Base-by-base conservation (phyloP, 2,113 vertebrate genomes). In the Eidolon helvum region DNA sequence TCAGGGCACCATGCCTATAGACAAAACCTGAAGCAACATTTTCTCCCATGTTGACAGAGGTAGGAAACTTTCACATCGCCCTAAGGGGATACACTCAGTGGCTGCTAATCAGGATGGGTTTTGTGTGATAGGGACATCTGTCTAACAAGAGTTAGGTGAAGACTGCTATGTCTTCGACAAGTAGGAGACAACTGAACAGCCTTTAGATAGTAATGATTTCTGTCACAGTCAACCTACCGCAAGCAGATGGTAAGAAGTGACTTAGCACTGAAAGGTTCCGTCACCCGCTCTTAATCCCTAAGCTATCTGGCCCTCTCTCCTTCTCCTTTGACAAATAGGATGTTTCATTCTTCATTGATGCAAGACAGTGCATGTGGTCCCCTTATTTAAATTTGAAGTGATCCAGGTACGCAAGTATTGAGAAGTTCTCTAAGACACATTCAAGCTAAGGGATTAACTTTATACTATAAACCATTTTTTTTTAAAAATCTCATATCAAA, bases 151-250 rank as follows among this genome's bases (percentile, higher is more conserved):
- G 61, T 38, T 66, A 86, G 79, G 86, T 40, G 16, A 79, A 83
- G 61, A 61, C 28, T 88, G 80, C 7, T 69, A 85, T 89, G 92
- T 88, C 21, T 48, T 63, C 77, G 65, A 92, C 94, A 87, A 83
- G 55, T 38, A 87, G 95, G 30, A 94, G 45, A 84, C 91, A 94
- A 90, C 0, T 0, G 35, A 96, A 92, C 1, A 93, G 5, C 22
- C 57, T 95, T 95, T 38, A 93, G 68, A 87, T 84, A 48, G 53
- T 77, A 96, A 95, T 65, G n/a, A 95, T 59, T 96, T 30, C 68
- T 96, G 97, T 97, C 96, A 94, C 43, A 91, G 77, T 61, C 79
- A 90, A 75, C 85, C 35, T 69, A 85, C 16, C 71, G 86, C 63
- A 95, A 69, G 80, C 55, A 69, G 82, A 96, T 92, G 91, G 16